Conservation (phyloP, 2,888 invertebrate species). For the Psylliodes chrysocephalus region DNA sequence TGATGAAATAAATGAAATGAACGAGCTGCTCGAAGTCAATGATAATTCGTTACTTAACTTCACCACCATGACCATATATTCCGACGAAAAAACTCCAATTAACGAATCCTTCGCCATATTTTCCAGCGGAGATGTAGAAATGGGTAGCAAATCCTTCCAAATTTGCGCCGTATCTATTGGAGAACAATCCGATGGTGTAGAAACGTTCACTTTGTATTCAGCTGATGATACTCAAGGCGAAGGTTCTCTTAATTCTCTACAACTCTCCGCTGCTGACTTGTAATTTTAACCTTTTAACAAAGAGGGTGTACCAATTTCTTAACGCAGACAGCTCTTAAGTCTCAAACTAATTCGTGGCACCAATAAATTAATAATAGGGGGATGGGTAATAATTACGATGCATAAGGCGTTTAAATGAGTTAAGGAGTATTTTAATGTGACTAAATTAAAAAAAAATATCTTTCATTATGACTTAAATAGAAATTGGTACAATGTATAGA, state of each 20-base stretch:
- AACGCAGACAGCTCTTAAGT: neutral
- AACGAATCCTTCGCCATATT: slow-evolving; percentile 34
- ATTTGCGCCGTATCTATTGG: slow-evolving; percentile 20
- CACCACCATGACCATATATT: slow-evolving; percentile 27
- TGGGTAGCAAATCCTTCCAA: slow-evolving; percentile 28
- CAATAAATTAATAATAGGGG: too few species aligned
- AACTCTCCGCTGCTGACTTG: slow-evolving; percentile 5
- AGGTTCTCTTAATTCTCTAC: slow-evolving; percentile 7
- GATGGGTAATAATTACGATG: too few species aligned
- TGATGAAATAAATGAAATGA: neutral
- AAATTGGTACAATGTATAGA: neutral
- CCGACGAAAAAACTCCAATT: slow-evolving; percentile 20
- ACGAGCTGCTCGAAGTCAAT: neutral
- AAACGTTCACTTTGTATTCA: slow-evolving; percentile 37
- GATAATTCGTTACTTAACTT: slow-evolving; percentile 23
- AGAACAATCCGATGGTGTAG: slow-evolving; percentile 20
- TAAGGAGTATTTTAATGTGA: too few species aligned
- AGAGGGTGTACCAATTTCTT: slow-evolving; percentile 6
- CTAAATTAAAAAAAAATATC: too few species aligned
- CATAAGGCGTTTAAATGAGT: too few species aligned
- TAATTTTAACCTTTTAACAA: neutral
- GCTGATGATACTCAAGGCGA: slow-evolving; percentile 23
- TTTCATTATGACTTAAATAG: too few species aligned
- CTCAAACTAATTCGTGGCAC: neutral
- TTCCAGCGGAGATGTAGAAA: slow-evolving; percentile 22